Evolutionary conservation across 1,140 invertebrate species (phyloP), one percentile per base, ranked within the genome.

Genomic region (Achroia grisella): DNA sequence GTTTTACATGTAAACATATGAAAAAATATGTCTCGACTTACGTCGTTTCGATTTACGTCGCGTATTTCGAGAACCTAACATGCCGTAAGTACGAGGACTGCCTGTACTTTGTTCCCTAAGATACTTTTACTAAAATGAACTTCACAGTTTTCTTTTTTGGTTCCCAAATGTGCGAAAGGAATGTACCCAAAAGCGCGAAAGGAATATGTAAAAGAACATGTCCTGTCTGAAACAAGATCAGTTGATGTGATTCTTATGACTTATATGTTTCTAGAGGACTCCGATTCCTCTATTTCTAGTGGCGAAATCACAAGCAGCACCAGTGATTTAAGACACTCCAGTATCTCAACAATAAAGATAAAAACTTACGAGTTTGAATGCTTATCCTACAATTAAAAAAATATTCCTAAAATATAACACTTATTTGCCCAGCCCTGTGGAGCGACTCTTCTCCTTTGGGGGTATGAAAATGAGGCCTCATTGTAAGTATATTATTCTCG

Each of bases 401-500:
- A 47, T 54, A 40, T 56, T 56, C 30, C 31, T 56, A 37, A 61
- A 61, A 56, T 58, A 65, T 33, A 61, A 60, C 42, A 54, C 51
- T 34, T 54, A 23, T 39, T 54, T 63, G 34, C 49, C 56, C 0
- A 59, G 52, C 39, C 55, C 47, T 48, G 60, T 59, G 32, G 50
- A 63, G 31, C 31, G 49, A 51, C 48, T 56, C 29, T 62, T 62
- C 41, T 62, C 51, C 2, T 62, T 44, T 44, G 50, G 47, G 39
- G 52, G 59, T 8, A 52, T 56, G 49, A 53, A 53, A 23, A 50
- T 55, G 39, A 52, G 52, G 39, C 47, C 51, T 48, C 56, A 56
- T 44, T 10, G 48, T n/a, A n/a, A n/a, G n/a, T n/a, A n/a, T n/a
- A n/a, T n/a, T n/a, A n/a, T n/a, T n/a, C n/a, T n/a, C n/a, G n/a